These are phyloP conservation scores for Microtus richardsoni DNA, from an alignment of 2,113 vertebrate genomes.

Conservation along the genomic window DNA sequence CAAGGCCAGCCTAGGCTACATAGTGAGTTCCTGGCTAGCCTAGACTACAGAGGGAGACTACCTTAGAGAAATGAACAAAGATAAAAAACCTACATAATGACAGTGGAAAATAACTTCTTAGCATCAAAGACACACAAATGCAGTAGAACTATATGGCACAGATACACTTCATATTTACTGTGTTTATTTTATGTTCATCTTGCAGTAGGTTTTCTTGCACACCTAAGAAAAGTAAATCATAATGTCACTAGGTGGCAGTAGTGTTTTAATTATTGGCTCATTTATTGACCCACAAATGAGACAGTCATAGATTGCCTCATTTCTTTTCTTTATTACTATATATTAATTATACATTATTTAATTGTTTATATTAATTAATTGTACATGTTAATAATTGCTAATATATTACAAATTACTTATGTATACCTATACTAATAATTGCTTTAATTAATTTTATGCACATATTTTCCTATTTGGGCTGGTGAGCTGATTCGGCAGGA, in stretches of 20 bases:
- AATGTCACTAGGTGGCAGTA: conserved; percentile 47
- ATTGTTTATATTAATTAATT: not conserved
- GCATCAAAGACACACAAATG: not conserved
- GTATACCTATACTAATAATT: not conserved
- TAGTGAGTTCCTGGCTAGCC: not conserved
- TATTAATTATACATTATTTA: not conserved
- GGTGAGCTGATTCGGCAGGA: not conserved
- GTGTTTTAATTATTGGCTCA: not conserved
- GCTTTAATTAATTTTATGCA: not conserved
- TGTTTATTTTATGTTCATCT: conserved; percentile 14
- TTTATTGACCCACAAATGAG: not conserved
- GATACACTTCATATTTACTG: conserved; percentile 32
- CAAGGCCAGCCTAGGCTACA: no score
- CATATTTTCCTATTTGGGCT: not conserved
- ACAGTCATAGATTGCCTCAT: not conserved
- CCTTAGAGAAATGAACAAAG: not conserved
- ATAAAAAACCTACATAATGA: not conserved
- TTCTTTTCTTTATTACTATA: conserved; percentile 51
- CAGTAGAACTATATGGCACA: not conserved
- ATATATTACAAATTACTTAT: not conserved
- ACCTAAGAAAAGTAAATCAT: not conserved
- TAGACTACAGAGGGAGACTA: not conserved
- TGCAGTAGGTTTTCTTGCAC: conserved; percentile 2
- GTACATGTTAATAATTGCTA: not conserved
- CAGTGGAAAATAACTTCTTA: not conserved